A percentile compares a stretch with the other conserved stretches of the same genome.
Evolutionary conservation across 2,888 invertebrate genomes (phyloP).

Genomic region (Sisyra nigra): DNA sequence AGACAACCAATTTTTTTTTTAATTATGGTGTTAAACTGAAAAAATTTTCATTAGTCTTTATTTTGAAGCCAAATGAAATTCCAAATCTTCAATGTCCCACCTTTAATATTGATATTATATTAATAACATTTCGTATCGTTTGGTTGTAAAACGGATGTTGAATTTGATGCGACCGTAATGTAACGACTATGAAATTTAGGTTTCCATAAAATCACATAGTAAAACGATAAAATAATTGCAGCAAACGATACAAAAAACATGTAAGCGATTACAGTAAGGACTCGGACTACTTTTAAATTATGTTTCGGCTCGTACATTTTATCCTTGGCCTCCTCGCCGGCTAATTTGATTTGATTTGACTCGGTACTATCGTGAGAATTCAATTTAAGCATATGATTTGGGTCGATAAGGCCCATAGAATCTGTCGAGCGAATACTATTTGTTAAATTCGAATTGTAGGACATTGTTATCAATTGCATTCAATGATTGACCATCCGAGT

Average conservation of each 20-base stretch:
- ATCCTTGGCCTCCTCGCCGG: slow-evolving; percentile 46
- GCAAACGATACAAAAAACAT: slow-evolving; percentile 87
- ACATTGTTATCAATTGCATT: slow-evolving; percentile 27
- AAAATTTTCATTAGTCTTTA: too few species aligned
- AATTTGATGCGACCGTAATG: not conserved
- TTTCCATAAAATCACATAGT: slow-evolving; percentile 90
- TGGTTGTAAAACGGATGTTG: not conserved
- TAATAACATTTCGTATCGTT: not conserved
- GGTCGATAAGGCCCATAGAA: slow-evolving; percentile 2
- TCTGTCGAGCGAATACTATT: slow-evolving; percentile 33
- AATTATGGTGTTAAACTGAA: too few species aligned
- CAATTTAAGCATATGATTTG: slow-evolving; percentile 14
- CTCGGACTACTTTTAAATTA: slow-evolving; percentile 75
- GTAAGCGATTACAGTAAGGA: slow-evolving; percentile 86
- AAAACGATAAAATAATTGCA: slow-evolving; percentile 82
- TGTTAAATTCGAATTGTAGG: slow-evolving; percentile 35
- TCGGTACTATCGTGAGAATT: slow-evolving; percentile 20
- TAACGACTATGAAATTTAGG: slow-evolving; percentile 1
- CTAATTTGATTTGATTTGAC: slow-evolving; percentile 43
- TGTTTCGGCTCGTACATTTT: slow-evolving; percentile 67
- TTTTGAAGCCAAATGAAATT: too few species aligned
- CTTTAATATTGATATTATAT: too few species aligned
- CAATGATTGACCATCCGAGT: not conserved
- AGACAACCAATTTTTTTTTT: too few species aligned
- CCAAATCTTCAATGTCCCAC: too few species aligned